phyloP scores from a whole-genome alignment of 2,797 vertebrate species.

The Anguilla obscura region DNA sequence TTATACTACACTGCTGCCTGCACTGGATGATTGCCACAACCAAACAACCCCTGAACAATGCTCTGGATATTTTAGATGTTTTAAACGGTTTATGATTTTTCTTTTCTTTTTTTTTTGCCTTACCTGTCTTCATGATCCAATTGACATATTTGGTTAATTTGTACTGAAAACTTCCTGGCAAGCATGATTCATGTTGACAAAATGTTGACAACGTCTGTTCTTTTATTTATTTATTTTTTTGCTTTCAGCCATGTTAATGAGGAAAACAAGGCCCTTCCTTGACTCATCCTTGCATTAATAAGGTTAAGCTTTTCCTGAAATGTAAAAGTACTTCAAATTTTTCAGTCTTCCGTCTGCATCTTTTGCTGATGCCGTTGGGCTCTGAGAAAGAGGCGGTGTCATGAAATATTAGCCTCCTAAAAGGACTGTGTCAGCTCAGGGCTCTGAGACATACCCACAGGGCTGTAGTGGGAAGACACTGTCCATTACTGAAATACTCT shows the following conservation, averaged over 20 bases:
- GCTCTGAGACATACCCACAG: not conserved
- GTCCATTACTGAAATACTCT: constrained; percentile 10
- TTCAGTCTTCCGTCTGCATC: not conserved
- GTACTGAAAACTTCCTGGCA: not conserved
- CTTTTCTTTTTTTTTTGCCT: not conserved
- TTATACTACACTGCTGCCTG: no score
- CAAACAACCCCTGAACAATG: not conserved
- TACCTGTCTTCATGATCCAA: not conserved
- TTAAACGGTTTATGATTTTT: not conserved
- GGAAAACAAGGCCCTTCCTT: not conserved
- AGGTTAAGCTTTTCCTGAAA: not conserved
- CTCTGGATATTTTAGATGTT: not conserved
- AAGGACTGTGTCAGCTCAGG: not conserved
- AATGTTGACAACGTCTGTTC: not conserved
- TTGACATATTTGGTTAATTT: not conserved
- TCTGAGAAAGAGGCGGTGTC: not conserved
- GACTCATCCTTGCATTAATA: not conserved
- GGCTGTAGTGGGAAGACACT: not conserved
- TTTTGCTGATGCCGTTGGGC: not conserved
- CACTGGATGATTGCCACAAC: not conserved
- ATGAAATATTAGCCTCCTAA: not conserved
- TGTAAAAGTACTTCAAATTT: not conserved
- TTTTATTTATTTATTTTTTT: not conserved
- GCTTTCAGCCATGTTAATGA: not conserved
- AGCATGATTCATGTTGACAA: not conserved